These are phyloP conservation scores for Torymus tubicola DNA, from an alignment of 2,888 invertebrate genomes.

Conservation along the genomic window DNA sequence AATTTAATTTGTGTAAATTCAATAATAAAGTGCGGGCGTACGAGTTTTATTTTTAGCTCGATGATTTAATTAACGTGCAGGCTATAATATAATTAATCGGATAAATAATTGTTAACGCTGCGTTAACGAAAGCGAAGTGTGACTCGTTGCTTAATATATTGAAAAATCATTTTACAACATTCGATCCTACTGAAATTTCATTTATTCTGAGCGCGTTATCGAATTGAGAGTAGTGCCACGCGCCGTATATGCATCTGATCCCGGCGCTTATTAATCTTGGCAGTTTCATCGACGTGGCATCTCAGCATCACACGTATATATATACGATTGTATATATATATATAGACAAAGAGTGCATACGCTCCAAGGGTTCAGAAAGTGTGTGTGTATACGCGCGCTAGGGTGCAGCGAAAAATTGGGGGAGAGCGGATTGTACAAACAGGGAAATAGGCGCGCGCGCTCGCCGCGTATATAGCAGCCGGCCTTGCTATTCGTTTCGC, in stretches of 20 bases:
- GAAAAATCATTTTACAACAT: too few species aligned
- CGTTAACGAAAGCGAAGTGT: too few species aligned
- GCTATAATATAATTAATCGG: too few species aligned
- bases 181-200: too few species aligned
- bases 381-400: background rate
- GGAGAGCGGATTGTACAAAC: slow-evolving; percentile 67
- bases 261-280: slow-evolving; percentile 42
- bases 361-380: too few species aligned
- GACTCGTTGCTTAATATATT: too few species aligned
- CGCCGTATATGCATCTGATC: background rate
- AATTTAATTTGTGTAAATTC: background rate
- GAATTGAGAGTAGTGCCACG: too few species aligned
- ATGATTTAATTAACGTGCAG: background rate
- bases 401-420: slow-evolving; percentile 58
- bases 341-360: slow-evolving; percentile 34
- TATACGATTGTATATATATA: background rate
- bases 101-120: slow-evolving; percentile 10
- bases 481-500: slow-evolving; percentile 63
- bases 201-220: too few species aligned
- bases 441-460: slow-evolving; percentile 65
- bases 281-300: slow-evolving; percentile 22
- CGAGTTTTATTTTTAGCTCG: too few species aligned
- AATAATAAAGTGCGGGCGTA: background rate
- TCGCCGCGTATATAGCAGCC: slow-evolving; percentile 56
- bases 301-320: background rate